Evolutionary conservation across 2,888 invertebrate species (phyloP).

Genomic region (Homarus gammarus): DNA sequence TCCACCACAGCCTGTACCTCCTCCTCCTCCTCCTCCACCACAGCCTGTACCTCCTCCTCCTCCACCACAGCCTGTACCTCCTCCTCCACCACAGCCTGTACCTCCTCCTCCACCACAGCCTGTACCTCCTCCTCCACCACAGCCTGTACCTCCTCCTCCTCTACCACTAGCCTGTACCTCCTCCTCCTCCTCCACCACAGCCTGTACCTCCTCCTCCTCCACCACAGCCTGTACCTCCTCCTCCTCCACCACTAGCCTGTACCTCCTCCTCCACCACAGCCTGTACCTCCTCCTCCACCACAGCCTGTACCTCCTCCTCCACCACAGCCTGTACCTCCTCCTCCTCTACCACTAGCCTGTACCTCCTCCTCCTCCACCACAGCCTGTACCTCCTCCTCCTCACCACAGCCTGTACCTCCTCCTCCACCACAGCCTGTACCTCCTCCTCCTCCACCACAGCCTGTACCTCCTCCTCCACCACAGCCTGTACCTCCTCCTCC

Average conservation of each 20-base stretch:
- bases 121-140: too few species aligned
- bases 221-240: too few species aligned
- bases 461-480: neutral
- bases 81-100: too few species aligned
- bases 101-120: too few species aligned
- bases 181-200: neutral
- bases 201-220: too few species aligned
- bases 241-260: neutral
- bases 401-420: neutral
- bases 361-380: neutral
- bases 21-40: too few species aligned
- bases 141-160: too few species aligned
- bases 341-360: neutral
- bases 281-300: too few species aligned
- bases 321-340: neutral
- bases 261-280: neutral
- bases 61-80: too few species aligned
- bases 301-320: neutral
- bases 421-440: neutral
- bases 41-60: too few species aligned
- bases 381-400: neutral
- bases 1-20: neutral
- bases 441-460: neutral
- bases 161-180: too few species aligned
- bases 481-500: neutral